Percentiles rank a stretch among this genome's conserved stretches.
Conservation (phyloP, 2,888 invertebrate genomes). For the Drosophila rubida region DNA sequence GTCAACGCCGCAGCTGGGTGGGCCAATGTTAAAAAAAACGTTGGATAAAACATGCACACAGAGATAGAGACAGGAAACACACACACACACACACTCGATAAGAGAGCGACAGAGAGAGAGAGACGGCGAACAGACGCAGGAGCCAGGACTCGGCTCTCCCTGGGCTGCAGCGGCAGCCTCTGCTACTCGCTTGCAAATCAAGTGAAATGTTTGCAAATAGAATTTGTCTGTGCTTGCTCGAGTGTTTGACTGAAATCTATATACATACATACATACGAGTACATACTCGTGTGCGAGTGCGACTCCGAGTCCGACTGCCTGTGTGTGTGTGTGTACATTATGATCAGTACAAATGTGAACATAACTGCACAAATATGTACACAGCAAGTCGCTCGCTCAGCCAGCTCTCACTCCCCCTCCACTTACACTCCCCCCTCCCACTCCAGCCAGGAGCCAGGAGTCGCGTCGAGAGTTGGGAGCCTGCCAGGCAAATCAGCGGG, state of each 20-base stretch:
- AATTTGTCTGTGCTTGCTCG: slow-evolving; percentile 84
- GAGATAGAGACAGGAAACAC: slow-evolving; percentile 23
- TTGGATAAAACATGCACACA: slow-evolving; percentile 54
- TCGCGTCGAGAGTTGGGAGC: not conserved
- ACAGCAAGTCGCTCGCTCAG: slow-evolving; percentile 75
- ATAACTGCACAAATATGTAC: slow-evolving; percentile 84
- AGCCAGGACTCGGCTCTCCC: slow-evolving; percentile 25
- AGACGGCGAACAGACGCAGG: slow-evolving; percentile 30
- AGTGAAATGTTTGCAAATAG: slow-evolving; percentile 85
- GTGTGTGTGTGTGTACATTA: slow-evolving; percentile 76
- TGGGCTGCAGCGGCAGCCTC: slow-evolving; percentile 34
- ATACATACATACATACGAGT: slow-evolving; percentile 67
- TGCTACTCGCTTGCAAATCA: slow-evolving; percentile 83
- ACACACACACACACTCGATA: slow-evolving; percentile 11
- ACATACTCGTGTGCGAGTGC: slow-evolving; percentile 24
- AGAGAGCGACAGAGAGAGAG: slow-evolving; percentile 11
- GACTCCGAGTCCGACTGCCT: slow-evolving; percentile 15
- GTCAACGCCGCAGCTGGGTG: slow-evolving; percentile 60
- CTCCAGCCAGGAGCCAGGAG: slow-evolving; percentile 3
- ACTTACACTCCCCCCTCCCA: not conserved
- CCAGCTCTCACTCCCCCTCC: slow-evolving; percentile 30
- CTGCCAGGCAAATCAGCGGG: slow-evolving; percentile 14
- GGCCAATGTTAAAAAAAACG: slow-evolving; percentile 68
- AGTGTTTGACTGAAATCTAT: slow-evolving; percentile 83
- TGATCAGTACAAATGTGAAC: slow-evolving; percentile 84